Evolutionary conservation across 1,140 invertebrate genomes (phyloP), one percentile per base, ranked within the genome.

Genomic region (Melanaphis sacchari): DNA sequence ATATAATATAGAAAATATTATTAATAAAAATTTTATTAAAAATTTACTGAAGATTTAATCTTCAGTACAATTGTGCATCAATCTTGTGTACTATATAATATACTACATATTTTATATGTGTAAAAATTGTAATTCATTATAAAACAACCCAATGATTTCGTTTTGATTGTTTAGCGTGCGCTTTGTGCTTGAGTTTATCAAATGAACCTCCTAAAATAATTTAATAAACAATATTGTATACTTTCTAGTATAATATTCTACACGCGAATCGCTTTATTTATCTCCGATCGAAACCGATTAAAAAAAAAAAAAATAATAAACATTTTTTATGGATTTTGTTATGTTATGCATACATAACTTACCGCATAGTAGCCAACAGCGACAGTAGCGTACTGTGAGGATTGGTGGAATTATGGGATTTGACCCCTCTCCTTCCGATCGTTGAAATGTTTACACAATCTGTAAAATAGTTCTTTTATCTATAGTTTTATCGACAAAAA

Each of bases 181-280:
- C 24, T 89, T 41, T 4, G 1, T 2, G 6, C 41, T 41, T 8
- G 6, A 2, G 31, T 40, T 38, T 81, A 84, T 49, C 40, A 41
- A 59, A 59, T 59, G 26, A 11, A 59, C 54, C 0, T 1, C 31
- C 15, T n/a, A n/a, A n/a, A 66, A 21, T 43, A 76, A 76, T n/a
- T n/a, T 11, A 76, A 76, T 5, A 5, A 76, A n/a, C 5, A 36
- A 66, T 49, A 49, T 76, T n/a, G 31, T 76, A 76, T n/a, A 18
- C 31, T 41, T 84, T 38, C 76, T 84, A 84, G 40, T 84, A 84
- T 85, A 88, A 49, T 88, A 88, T 88, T n/a, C 31, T 36, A 87
- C 7, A 85, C 82, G 18, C 84, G 84, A n/a, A 18, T 46, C 21
- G 31, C 38, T 89, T 52, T 38, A 22, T 52, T 46, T 5, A 18